phyloP scores from a whole-genome alignment of 1,140 invertebrate genomes.

The Dolichoris vasculosae region DNA sequence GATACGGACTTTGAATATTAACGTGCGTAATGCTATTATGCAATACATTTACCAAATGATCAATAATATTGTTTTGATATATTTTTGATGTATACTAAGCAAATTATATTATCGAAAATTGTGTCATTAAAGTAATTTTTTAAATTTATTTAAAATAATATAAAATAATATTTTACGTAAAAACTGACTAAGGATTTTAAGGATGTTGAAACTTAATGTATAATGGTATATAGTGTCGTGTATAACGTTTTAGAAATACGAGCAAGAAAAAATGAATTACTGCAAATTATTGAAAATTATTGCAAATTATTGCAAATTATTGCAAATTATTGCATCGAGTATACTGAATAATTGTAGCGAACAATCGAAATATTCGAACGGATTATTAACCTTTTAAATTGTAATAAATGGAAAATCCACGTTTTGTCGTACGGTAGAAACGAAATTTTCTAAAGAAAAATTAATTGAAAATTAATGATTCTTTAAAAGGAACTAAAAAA shows the following conservation, averaged over 20 bases:
- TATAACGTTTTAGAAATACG: background rate
- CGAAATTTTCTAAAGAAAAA: background rate
- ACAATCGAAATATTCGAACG: too few species aligned
- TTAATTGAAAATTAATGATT: too few species aligned
- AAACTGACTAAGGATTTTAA: background rate
- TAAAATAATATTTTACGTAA: too few species aligned
- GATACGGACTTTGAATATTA: background rate
- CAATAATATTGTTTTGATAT: background rate
- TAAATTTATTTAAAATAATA: slow-evolving; percentile 12
- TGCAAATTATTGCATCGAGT: too few species aligned
- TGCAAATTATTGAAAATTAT: too few species aligned
- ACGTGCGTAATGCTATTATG: background rate
- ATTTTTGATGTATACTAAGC: background rate
- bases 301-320: too few species aligned
- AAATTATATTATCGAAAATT: background rate
- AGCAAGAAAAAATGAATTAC: background rate
- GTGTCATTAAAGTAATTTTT: background rate
- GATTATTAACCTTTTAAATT: background rate
- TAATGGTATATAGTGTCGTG: background rate
- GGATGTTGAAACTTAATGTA: background rate
- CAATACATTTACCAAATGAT: background rate
- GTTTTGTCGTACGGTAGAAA: background rate
- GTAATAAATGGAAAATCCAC: slow-evolving; percentile 15
- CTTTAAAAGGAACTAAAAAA: background rate
- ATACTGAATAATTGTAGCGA: too few species aligned